phyloP scores from a whole-genome alignment of 2,888 invertebrate genomes.

The Lepidocyrtinus sp. region DNA sequence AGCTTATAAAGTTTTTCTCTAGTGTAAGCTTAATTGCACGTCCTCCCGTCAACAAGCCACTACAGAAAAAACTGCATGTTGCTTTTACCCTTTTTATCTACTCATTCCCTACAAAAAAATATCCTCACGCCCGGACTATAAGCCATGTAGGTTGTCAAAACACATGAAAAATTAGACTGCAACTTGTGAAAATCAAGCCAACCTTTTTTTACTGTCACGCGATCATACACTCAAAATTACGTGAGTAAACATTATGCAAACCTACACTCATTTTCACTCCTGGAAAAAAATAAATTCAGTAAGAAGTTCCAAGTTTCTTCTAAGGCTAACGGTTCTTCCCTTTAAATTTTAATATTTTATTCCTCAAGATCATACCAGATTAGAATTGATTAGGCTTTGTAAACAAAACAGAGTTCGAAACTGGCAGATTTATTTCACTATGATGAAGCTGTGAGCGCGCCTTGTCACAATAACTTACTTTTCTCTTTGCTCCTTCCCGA shows the following conservation, averaged over 20 bases:
- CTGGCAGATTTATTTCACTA: not conserved
- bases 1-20: not conserved
- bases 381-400: too few species aligned
- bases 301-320: too few species aligned
- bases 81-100: too few species aligned
- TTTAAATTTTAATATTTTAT: too few species aligned
- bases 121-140: not conserved
- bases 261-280: too few species aligned
- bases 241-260: too few species aligned
- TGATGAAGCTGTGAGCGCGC: not conserved
- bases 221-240: too few species aligned
- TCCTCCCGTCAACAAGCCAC: constrained; percentile 9
- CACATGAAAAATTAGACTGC: constrained; percentile 49
- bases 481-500: too few species aligned
- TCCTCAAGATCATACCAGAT: too few species aligned
- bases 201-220: constrained; percentile 43
- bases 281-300: too few species aligned
- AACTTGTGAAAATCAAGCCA: constrained; percentile 14
- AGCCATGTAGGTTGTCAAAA: constrained; percentile 29
- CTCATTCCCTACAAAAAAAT: not conserved
- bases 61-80: constrained; percentile 10
- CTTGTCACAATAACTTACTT: not conserved
- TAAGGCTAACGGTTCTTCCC: too few species aligned
- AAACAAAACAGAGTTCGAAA: too few species aligned
- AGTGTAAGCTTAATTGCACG: constrained; percentile 1